Conservation (phyloP, 2,797 vertebrate species). For the Dermochelys coriacea region DNA sequence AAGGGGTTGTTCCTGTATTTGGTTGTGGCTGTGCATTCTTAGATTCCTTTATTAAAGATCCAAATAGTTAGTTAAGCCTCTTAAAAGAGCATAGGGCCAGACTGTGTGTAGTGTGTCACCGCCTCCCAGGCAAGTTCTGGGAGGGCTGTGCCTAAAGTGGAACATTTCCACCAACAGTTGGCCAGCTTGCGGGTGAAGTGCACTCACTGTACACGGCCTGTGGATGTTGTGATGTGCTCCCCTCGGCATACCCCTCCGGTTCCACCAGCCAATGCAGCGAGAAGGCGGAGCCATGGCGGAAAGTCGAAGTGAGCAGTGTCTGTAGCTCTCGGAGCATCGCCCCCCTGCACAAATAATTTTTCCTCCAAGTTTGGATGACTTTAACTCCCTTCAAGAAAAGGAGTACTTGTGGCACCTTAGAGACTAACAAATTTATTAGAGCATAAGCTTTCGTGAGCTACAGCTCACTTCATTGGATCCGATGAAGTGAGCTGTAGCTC, state of each 20-base stretch:
- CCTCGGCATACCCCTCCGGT: not conserved
- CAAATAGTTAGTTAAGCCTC: not conserved
- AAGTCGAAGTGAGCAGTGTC: not conserved
- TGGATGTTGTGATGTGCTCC: not conserved
- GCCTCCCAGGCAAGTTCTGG: not conserved
- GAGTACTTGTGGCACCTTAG: too few species aligned
- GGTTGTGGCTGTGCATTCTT: not conserved
- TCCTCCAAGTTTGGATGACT: not conserved
- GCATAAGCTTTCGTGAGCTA: too few species aligned
- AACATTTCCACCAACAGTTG: not conserved
- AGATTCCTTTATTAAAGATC: not conserved
- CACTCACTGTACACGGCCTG: not conserved
- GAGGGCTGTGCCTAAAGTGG: not conserved
- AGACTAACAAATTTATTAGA: too few species aligned
- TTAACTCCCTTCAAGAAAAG: not conserved
- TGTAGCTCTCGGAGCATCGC: not conserved
- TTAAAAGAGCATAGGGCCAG: not conserved
- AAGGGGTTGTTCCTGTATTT: not conserved
- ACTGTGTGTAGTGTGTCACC: not conserved
- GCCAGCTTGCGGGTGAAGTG: not conserved
- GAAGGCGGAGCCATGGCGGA: not conserved
- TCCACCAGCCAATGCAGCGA: not conserved
- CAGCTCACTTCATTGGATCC: too few species aligned
- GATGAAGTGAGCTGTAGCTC: too few species aligned
- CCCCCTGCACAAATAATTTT: not conserved